Conservation (phyloP, 2,797 vertebrate genomes). For the Sebastes steindachneri region DNA sequence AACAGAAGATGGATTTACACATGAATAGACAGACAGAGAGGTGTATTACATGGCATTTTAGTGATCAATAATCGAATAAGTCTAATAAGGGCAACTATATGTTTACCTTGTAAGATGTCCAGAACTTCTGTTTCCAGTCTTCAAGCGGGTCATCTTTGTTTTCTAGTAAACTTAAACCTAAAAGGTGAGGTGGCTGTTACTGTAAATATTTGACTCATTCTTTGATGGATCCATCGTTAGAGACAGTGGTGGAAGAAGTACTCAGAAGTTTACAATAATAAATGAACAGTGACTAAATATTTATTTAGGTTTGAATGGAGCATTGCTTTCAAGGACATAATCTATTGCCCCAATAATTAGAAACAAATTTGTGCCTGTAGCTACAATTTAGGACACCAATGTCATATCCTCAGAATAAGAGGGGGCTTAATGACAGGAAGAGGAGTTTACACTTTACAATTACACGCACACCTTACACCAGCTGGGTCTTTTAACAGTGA, state of each 20-base stretch:
- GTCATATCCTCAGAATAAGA: not conserved
- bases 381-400: not conserved
- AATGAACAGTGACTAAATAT: not conserved
- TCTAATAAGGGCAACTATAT: not conserved
- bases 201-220: not conserved
- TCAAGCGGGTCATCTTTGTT: constrained; percentile 76
- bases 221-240: not conserved
- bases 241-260: not conserved
- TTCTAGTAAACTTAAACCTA: constrained; percentile 84
- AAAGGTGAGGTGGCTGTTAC: not conserved
- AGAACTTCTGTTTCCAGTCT: constrained; percentile 85
- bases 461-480: not conserved
- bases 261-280: not conserved
- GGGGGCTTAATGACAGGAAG: too few species aligned
- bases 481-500: not conserved
- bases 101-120: constrained; percentile 84
- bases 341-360: not conserved
- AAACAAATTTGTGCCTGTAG: not conserved
- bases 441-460: not conserved
- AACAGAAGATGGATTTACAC: not conserved
- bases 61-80: not conserved
- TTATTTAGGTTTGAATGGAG: not conserved
- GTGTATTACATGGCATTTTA: not conserved
- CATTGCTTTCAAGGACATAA: not conserved
- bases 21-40: not conserved